phyloP scores from a whole-genome alignment of 1,140 invertebrate species.

The Dolichoris vasculosae region DNA sequence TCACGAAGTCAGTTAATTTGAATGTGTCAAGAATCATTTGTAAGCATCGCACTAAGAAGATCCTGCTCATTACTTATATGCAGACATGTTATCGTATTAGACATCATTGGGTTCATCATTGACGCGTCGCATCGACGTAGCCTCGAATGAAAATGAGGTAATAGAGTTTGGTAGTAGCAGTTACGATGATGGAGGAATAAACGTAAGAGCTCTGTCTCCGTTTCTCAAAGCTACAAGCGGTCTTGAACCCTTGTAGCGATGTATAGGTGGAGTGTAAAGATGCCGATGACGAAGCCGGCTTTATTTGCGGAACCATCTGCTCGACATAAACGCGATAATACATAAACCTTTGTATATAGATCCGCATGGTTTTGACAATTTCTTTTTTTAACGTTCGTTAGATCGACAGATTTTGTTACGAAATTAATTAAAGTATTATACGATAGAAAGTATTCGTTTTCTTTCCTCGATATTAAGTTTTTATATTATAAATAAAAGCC shows the following conservation, averaged over 20 bases:
- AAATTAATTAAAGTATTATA: too few relatives aligned
- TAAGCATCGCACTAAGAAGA: background rate
- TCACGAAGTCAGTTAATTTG: background rate
- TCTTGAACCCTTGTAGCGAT: background rate
- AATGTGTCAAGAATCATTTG: background rate
- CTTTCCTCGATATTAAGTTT: too few relatives aligned
- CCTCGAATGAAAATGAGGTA: slow-evolving; percentile 45
- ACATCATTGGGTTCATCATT: background rate
- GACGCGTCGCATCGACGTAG: background rate
- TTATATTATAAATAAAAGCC: too few relatives aligned
- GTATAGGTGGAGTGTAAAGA: background rate
- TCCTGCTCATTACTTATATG: background rate
- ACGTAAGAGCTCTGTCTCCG: background rate
- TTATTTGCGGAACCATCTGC: background rate
- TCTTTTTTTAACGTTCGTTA: too few relatives aligned
- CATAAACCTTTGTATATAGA: too few relatives aligned
- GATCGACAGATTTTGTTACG: too few relatives aligned
- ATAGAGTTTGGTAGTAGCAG: slow-evolving; percentile 30
- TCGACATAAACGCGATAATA: background rate
- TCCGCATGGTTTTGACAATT: too few relatives aligned
- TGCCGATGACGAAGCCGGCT: background rate
- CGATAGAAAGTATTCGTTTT: too few relatives aligned
- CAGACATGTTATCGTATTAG: background rate
- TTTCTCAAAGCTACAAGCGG: background rate
- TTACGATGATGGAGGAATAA: background rate